phyloP scores from a whole-genome alignment of 2,797 vertebrate genomes.

The Mormyrus hasselquistii region DNA sequence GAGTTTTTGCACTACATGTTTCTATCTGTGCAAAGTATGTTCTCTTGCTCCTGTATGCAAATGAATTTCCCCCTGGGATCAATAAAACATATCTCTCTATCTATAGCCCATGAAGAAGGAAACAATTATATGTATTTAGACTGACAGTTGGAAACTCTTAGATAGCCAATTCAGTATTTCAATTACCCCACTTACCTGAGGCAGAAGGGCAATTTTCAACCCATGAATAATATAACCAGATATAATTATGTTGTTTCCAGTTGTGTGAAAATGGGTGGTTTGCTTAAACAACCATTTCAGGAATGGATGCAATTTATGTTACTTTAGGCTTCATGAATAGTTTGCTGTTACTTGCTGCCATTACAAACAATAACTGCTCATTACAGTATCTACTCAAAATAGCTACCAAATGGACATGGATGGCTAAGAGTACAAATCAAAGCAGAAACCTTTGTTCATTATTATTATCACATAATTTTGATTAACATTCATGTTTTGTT shows the following conservation, averaged over 20 bases:
- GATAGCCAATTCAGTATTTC: conserved; percentile 9
- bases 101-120: background rate
- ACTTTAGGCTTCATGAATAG: background rate
- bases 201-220: conserved; percentile 4
- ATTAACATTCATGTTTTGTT: background rate
- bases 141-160: background rate
- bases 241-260: conserved; percentile 2
- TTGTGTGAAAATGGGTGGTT: background rate
- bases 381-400: background rate
- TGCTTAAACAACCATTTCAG: conserved; percentile 7
- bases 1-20: background rate
- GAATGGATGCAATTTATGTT: background rate
- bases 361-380: background rate
- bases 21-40: background rate
- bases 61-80: background rate
- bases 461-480: background rate
- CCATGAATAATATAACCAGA: conserved; percentile 10
- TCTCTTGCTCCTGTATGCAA: background rate
- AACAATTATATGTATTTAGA: conserved; percentile 7
- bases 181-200: conserved; percentile 13
- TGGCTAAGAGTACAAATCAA: background rate
- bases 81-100: conserved; percentile 6
- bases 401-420: background rate
- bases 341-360: background rate
- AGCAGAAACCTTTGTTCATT: background rate